Evolutionary conservation across 2,888 invertebrate genomes (phyloP).

Genomic region (Caenorhabditis japonica): DNA sequence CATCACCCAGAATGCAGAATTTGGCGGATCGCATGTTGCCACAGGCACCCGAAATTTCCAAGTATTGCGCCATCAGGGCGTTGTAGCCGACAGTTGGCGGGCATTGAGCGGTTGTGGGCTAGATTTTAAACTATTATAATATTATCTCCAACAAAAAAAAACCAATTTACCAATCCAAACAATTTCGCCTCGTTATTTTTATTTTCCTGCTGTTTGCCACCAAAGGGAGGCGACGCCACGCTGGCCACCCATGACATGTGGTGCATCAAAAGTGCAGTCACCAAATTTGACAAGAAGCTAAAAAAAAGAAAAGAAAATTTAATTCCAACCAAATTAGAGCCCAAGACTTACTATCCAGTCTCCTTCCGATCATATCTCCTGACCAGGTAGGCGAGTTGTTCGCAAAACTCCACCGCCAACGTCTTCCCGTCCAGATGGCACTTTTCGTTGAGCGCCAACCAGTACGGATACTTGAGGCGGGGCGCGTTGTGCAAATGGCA

Average conservation of each 20-base stretch:
- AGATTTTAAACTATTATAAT: too few relatives aligned
- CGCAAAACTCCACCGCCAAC: conserved; percentile 65
- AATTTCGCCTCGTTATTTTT: conserved; percentile 1
- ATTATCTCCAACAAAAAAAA: too few relatives aligned
- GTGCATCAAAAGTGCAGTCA: conserved; percentile 73
- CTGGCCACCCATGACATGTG: conserved; percentile 75
- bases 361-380: conserved; percentile 65
- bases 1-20: conserved; percentile 84
- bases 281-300: conserved; percentile 72
- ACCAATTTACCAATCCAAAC: conserved; percentile 65
- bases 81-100: conserved; percentile 83
- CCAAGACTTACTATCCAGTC: conserved; percentile 67
- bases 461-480: conserved; percentile 67
- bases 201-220: too few relatives aligned
- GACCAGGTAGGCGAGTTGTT: conserved; percentile 63
- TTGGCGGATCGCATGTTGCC: conserved; percentile 85
- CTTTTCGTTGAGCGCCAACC: conserved; percentile 64
- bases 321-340: background rate
- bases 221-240: conserved; percentile 72
- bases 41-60: conserved; percentile 82
- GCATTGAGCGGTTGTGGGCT: too few relatives aligned
- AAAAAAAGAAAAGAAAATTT: conserved; percentile 13
- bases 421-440: conserved; percentile 45
- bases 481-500: conserved; percentile 71
- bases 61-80: conserved; percentile 90